Percentiles rank a stretch among this genome's conserved stretches.
phyloP scores from a whole-genome alignment of 2,797 vertebrate genomes.

The Scolopax bukidnonensis region DNA sequence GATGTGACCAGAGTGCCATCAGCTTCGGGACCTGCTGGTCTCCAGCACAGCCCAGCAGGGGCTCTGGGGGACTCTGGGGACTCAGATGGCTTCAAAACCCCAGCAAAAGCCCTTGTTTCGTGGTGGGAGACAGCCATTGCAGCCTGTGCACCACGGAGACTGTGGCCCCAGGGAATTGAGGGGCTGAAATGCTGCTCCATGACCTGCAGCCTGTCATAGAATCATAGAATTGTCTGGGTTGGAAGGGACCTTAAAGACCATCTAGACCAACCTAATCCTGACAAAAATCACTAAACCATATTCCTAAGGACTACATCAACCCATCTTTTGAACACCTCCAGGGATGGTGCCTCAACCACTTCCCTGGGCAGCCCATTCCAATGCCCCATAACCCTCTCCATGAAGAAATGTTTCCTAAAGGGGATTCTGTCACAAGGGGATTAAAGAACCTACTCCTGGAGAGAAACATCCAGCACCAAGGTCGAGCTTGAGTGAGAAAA shows the following conservation, averaged over 20 bases:
- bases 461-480: rapidly evolving
- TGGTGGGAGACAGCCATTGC: rapidly evolving
- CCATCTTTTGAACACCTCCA: no score
- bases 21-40: rapidly evolving
- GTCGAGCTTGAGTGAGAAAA: background rate
- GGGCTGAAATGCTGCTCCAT: background rate
- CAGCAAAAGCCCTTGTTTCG: background rate
- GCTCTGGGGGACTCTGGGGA: rapidly evolving
- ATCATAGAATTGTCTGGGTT: no score
- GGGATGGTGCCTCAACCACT: no score
- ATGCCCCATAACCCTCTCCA: no score
- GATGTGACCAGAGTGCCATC: background rate
- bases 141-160: rapidly evolving
- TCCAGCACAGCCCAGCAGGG: background rate
- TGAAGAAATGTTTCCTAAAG: no score
- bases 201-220: no score
- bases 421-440: rapidly evolving
- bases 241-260: no score
- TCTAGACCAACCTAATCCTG: no score
- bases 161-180: rapidly evolving
- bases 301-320: no score
- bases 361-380: no score
- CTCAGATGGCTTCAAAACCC: rapidly evolving
- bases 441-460: background rate
- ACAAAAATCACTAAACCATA: no score